A percentile compares a stretch with the other conserved stretches of the same genome.
phyloP scores from a whole-genome alignment of 2,888 invertebrate genomes.

The Hypselothyrea guttata region DNA sequence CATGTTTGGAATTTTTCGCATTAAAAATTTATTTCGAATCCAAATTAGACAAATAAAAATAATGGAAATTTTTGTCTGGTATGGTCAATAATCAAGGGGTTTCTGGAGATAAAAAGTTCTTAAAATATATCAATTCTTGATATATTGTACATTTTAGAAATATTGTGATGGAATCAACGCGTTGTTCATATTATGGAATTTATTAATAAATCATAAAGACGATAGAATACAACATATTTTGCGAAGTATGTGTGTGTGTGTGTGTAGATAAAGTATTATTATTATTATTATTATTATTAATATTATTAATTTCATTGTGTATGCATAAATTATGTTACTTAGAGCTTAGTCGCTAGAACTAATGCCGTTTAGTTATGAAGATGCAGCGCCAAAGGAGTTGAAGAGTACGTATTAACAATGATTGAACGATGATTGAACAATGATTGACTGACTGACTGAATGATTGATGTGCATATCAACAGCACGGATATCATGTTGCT shows the following conservation, averaged over 20 bases:
- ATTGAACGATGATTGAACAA: constrained; percentile 7
- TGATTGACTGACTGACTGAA: constrained; percentile 40
- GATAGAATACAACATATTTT: constrained; percentile 63
- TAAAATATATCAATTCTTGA: too few relatives aligned
- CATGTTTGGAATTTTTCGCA: too few relatives aligned
- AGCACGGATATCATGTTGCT: constrained; percentile 77
- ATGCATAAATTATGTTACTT: constrained; percentile 73
- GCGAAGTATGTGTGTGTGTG: constrained; percentile 20
- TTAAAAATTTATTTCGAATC: too few relatives aligned
- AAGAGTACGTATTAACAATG: constrained; percentile 64
- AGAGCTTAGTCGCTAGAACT: constrained; percentile 69
- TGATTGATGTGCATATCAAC: constrained; percentile 20
- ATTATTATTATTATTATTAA: constrained; percentile 25
- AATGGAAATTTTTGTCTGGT: too few relatives aligned
- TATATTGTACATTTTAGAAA: too few relatives aligned
- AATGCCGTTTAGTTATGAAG: constrained; percentile 50
- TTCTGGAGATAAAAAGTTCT: too few relatives aligned
- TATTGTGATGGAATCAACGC: too few relatives aligned
- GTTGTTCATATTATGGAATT: constrained; percentile 52
- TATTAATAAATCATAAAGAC: constrained; percentile 73
- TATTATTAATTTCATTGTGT: too few relatives aligned
- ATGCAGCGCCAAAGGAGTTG: constrained; percentile 33
- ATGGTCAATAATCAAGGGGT: too few relatives aligned
- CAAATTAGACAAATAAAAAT: too few relatives aligned
- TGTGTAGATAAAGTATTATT: constrained; percentile 25